Evolutionary conservation across 2,113 vertebrate genomes (phyloP).

Genomic region (Bagarius yarrelli): DNA sequence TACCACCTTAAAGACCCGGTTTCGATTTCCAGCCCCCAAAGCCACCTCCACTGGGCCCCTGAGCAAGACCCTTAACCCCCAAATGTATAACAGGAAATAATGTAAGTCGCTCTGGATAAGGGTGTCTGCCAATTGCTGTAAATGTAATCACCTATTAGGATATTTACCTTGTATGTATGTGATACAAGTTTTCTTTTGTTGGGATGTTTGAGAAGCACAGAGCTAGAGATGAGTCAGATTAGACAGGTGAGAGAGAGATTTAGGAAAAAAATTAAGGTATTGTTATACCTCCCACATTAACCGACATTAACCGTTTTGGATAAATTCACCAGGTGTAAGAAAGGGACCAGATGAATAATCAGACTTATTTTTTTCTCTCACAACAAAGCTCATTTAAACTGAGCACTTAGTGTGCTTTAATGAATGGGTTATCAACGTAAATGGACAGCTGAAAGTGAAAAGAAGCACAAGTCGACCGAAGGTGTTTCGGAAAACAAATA

Average conservation of each 20-base stretch:
- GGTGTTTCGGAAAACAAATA: constrained; percentile 18
- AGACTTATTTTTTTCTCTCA: constrained; percentile 64
- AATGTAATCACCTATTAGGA: neutral
- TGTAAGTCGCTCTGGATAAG: no score
- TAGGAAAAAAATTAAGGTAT: constrained; percentile 22
- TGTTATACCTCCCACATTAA: constrained; percentile 44
- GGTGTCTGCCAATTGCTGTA: no score
- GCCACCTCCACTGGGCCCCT: no score
- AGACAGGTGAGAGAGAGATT: neutral
- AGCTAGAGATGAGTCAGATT: neutral
- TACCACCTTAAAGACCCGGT: no score
- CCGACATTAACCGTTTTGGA: constrained; percentile 58
- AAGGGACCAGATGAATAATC: constrained; percentile 62
- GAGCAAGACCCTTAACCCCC: no score
- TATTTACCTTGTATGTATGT: neutral
- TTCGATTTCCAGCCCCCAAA: no score
- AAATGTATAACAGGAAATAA: no score
- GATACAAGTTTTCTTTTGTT: neutral
- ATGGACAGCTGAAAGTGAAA: constrained; percentile 59
- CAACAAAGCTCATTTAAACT: constrained; percentile 62
- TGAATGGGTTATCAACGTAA: constrained; percentile 60
- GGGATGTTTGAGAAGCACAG: constrained; percentile 19
- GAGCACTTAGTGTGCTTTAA: constrained; percentile 61
- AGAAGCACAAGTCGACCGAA: constrained; percentile 50
- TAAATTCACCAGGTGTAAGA: constrained; percentile 62